Base-by-base conservation (phyloP, 2,113 vertebrate genomes). In the Salvelinus namaycush region DNA sequence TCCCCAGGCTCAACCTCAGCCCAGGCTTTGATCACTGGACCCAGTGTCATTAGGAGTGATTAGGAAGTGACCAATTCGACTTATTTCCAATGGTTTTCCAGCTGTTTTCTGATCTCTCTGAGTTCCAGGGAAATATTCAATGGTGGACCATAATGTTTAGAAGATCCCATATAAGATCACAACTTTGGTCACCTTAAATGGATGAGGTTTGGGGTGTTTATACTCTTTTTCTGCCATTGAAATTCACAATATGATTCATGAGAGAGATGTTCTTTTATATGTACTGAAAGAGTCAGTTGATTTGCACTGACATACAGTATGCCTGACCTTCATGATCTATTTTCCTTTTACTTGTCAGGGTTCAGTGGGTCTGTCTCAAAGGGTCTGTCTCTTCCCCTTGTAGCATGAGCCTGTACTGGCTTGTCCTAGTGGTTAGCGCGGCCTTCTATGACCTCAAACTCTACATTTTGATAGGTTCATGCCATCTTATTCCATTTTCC, bases 11-110 rank as follows among this genome's bases (percentile, higher is more conserved):
- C 71, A 77, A 71, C 79, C 65, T 66, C 24, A 54, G 6, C 70
- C 70, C 26, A 66, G 7, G 39, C 79, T 76, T 81, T 81, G 79
- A 81, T 81, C 75, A 73, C 54, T 81, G 74, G 51, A 69, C 62
- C 68, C 68, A 34, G 72, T 67, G 62, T 72, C 70, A 68, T 24
- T 48, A 71, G 20, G 64, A 77, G 71, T 66, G 44, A n/a, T 34
- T 14, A 51, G 18, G 18, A 12, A 62, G 67, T 60, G 29, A 70
- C 59, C 75, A 66, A 24, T 64, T 20, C 44, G 27, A 68, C 39
- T 60, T 51, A 20, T 62, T 22, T 9, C 65, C 65, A 48, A 69
- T 13, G 7, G 6, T 54, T 54, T 54, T 62, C 59, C 18, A 62
- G 22, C 59, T 9, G n/a, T n/a, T n/a, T n/a, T 22, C 39, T 44